These are phyloP conservation scores for Crocodylus rhombifer DNA, from an alignment of 2,797 vertebrate species.

Conservation along the genomic window DNA sequence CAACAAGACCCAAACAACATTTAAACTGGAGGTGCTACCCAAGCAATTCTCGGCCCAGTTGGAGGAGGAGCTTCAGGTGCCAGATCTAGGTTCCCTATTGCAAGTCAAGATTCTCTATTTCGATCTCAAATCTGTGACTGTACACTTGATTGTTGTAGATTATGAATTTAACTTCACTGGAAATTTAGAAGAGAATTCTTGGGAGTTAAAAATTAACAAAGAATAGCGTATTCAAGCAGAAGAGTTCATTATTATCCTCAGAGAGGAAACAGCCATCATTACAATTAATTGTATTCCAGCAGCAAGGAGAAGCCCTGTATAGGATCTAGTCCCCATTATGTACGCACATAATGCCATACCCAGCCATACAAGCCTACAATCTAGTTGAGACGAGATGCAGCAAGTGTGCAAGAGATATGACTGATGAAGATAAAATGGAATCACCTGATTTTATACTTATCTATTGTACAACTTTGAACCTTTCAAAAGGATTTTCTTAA, in stretches of 20 bases:
- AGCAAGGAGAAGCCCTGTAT: not conserved
- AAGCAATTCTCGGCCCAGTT: not conserved
- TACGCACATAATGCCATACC: not conserved
- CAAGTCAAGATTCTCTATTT: not conserved
- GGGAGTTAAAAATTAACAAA: not conserved
- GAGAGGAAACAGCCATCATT: not conserved
- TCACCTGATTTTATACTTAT: not conserved
- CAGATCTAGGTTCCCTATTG: not conserved
- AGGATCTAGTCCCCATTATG: not conserved
- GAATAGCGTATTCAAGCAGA: not conserved
- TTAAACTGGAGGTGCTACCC: rapidly evolving
- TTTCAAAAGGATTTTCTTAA: not conserved
- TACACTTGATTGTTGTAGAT: not conserved
- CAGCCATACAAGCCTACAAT: not conserved
- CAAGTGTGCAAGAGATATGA: not conserved
- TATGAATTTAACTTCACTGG: not conserved
- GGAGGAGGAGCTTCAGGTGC: not conserved
- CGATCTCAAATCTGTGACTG: not conserved
- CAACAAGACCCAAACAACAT: rapidly evolving
- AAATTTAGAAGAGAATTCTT: not conserved
- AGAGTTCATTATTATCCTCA: not conserved
- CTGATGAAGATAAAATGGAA: not conserved
- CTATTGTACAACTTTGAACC: not conserved
- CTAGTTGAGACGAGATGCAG: not conserved
- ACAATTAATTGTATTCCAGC: not conserved